Evolutionary conservation across 2,888 invertebrate genomes (phyloP).

Genomic region (Nomada hirtipes): DNA sequence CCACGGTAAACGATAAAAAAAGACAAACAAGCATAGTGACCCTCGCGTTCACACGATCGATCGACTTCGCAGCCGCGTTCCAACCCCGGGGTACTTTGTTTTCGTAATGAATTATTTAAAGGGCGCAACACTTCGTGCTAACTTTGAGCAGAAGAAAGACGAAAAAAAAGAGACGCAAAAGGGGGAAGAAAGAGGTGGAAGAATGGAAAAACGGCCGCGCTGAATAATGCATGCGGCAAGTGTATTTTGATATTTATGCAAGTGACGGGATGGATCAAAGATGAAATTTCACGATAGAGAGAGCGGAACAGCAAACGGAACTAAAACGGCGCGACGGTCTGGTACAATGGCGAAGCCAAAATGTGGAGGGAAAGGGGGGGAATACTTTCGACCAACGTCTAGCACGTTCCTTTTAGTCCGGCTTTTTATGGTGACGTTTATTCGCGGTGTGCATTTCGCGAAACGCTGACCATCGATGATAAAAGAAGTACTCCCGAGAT

Average conservation of each 20-base stretch:
- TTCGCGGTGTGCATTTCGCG: not conserved
- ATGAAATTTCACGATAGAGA: conserved; percentile 13
- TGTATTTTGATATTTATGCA: conserved; percentile 47
- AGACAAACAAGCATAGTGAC: not conserved
- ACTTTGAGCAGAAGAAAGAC: conserved; percentile 35
- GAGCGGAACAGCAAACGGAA: not conserved
- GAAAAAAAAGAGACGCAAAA: not conserved
- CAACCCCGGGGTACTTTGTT: conserved; percentile 40
- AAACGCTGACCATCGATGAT: not conserved
- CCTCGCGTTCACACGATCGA: conserved; percentile 32
- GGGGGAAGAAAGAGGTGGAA: not conserved
- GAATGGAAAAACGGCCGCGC: conserved; percentile 49
- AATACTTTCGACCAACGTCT: conserved; percentile 1
- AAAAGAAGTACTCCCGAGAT: not conserved
- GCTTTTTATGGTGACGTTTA: conserved; percentile 22
- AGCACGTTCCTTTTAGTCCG: not conserved
- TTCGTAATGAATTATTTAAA: conserved; percentile 68
- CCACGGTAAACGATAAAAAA: not conserved
- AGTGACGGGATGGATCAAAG: conserved; percentile 19
- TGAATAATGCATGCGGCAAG: conserved; percentile 61
- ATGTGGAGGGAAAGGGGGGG: too few species aligned
- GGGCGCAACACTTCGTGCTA: conserved; percentile 44
- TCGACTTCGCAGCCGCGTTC: conserved; percentile 33
- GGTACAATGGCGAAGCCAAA: not conserved
- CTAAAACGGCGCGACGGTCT: conserved; percentile 6